These are phyloP conservation scores for Drusus annulatus DNA, from an alignment of 1,140 invertebrate genomes.

Conservation along the genomic window DNA sequence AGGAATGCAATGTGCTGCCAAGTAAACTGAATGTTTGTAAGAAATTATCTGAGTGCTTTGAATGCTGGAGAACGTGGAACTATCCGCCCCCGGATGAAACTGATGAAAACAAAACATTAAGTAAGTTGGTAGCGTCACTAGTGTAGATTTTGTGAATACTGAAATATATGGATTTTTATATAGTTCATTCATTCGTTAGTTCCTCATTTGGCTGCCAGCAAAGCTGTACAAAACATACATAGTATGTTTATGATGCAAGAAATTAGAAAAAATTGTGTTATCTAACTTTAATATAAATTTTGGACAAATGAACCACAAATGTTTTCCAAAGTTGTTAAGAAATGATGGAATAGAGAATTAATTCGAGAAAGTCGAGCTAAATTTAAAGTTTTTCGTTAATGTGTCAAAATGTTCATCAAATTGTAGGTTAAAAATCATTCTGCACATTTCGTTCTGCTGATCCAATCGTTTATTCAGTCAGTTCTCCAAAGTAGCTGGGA, in stretches of 20 bases:
- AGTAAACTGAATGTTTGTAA: neutral
- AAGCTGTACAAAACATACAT: no score
- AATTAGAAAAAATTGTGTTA: neutral
- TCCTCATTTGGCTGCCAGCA: neutral
- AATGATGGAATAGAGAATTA: no score
- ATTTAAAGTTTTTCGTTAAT: no score
- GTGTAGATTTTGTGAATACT: neutral
- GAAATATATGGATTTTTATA: neutral
- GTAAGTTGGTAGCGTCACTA: neutral
- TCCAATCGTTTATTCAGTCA: no score
- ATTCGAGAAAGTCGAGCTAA: no score
- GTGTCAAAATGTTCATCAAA: no score
- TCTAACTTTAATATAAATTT: neutral
- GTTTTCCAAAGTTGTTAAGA: neutral
- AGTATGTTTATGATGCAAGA: no score
- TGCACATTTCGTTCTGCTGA: no score
- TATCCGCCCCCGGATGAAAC: neutral
- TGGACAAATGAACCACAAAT: neutral
- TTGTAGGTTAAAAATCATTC: no score
- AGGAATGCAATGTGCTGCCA: neutral
- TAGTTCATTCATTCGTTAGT: no score
- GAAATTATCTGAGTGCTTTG: slow-evolving; percentile 11
- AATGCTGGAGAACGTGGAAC: neutral
- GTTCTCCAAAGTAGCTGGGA: no score
- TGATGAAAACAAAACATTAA: neutral